Conservation (phyloP, 2,113 vertebrate genomes). For the Zapus hudsonius region DNA sequence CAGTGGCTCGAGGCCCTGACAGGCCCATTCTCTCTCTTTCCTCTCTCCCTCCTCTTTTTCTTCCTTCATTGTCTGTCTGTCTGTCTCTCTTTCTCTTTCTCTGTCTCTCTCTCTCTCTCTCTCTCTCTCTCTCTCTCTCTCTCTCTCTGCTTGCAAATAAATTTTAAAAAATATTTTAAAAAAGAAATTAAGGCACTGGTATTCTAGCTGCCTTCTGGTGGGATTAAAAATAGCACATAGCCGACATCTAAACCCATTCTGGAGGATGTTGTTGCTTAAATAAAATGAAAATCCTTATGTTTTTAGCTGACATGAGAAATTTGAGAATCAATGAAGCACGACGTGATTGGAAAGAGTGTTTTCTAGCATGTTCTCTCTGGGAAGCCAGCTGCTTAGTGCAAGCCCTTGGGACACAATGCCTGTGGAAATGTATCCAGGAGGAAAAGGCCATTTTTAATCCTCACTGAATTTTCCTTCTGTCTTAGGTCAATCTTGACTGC, state of each 20-base stretch:
- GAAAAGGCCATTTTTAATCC: conserved; percentile 43
- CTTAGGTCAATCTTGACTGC: conserved; percentile 16
- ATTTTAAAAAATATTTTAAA: conserved; percentile 27
- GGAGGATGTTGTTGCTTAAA: conserved; percentile 42
- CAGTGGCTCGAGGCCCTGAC: too few species aligned
- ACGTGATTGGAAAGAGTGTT: conserved; percentile 58
- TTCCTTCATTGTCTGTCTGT: too few species aligned
- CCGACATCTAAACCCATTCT: conserved; percentile 46
- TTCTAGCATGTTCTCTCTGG: conserved; percentile 45
- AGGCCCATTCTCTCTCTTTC: too few species aligned
- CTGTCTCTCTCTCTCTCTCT: too few species aligned
- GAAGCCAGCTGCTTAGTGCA: conserved; percentile 27
- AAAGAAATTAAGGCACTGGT: conserved; percentile 1
- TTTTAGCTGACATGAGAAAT: conserved; percentile 56
- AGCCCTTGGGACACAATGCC: conserved; percentile 54
- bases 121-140: too few species aligned
- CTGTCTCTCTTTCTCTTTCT: too few species aligned
- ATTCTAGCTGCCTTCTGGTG: conserved; percentile 22
- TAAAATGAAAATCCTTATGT: conserved; percentile 35
- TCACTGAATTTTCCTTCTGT: conserved; percentile 59
- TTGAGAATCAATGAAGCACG: conserved; percentile 12
- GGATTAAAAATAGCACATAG: conserved; percentile 57
- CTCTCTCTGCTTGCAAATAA: too few species aligned
- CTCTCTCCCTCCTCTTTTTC: too few species aligned
- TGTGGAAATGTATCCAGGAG: conserved; percentile 1